These are phyloP conservation scores for Netelia melanura DNA, from an alignment of 2,888 invertebrate species.

Conservation along the genomic window DNA sequence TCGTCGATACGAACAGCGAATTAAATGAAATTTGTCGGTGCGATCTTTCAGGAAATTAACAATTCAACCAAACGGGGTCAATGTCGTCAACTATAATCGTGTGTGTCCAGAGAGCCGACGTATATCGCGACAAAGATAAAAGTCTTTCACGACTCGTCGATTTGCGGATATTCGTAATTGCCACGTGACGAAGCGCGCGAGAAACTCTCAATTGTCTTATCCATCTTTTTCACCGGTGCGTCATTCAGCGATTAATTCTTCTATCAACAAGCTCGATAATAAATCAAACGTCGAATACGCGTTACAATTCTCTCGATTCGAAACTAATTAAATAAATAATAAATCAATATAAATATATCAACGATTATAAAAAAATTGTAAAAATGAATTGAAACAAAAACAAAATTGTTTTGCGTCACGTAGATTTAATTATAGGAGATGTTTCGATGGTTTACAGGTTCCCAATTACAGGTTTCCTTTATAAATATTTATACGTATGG, in stretches of 20 bases:
- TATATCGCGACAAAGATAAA: slow-evolving; percentile 19
- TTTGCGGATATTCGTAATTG: slow-evolving; percentile 43
- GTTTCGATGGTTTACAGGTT: no score
- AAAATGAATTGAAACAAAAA: no score
- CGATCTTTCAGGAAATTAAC: background rate
- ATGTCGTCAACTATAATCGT: background rate
- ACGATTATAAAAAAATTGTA: no score
- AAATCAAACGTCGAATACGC: no score
- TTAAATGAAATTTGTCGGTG: background rate
- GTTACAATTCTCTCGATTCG: background rate
- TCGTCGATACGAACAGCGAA: background rate
- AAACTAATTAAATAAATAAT: background rate
- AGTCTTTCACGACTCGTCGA: background rate
- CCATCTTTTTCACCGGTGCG: background rate
- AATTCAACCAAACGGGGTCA: background rate
- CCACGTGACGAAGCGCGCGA: slow-evolving; percentile 34
- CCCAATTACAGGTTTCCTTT: no score
- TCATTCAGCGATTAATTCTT: no score
- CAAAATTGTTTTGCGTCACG: no score
- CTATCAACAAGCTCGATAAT: no score
- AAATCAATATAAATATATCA: background rate
- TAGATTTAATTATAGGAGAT: no score
- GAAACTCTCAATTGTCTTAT: background rate
- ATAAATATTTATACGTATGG: no score
- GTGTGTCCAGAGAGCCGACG: slow-evolving; percentile 14